Evolutionary conservation across 2,888 invertebrate species (phyloP).

Genomic region (Cheilosia variabilis): DNA sequence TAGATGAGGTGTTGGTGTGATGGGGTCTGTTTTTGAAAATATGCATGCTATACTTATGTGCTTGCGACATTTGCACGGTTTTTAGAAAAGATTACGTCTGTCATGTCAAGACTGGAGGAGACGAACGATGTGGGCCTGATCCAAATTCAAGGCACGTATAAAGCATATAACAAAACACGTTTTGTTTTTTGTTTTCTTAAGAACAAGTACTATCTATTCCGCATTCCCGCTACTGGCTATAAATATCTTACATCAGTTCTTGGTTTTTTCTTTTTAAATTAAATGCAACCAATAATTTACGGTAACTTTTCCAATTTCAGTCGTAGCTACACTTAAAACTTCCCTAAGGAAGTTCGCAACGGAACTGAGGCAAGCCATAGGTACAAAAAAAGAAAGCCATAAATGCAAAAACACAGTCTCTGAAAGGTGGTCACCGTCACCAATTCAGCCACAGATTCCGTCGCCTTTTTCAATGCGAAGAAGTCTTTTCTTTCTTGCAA

Average conservation of each 20-base stretch:
- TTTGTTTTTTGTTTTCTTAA: too few relatives aligned
- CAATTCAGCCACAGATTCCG: neutral
- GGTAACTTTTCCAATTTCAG: slow-evolving; percentile 64
- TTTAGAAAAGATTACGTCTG: too few relatives aligned
- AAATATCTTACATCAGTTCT: neutral
- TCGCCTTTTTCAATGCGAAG: neutral
- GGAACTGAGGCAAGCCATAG: neutral
- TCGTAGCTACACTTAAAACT: slow-evolving; percentile 28
- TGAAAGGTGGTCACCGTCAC: slow-evolving; percentile 41
- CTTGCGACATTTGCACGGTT: too few relatives aligned
- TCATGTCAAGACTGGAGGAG: too few relatives aligned
- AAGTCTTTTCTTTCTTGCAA: slow-evolving; percentile 4
- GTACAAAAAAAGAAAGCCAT: slow-evolving; percentile 17
- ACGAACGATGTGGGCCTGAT: too few relatives aligned
- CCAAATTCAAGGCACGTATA: too few relatives aligned
- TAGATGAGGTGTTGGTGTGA: slow-evolving; percentile 15
- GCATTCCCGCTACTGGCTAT: too few relatives aligned
- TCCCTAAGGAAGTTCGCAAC: slow-evolving; percentile 12
- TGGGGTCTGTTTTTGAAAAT: too few relatives aligned
- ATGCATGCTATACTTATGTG: too few relatives aligned
- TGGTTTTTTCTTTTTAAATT: slow-evolving; percentile 44
- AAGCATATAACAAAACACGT: too few relatives aligned
- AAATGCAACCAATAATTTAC: slow-evolving; percentile 55
- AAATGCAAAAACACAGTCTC: slow-evolving; percentile 51
- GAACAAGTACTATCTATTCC: too few relatives aligned